phyloP scores from a whole-genome alignment of 1,140 invertebrate genomes.

The Homarus americanus region DNA sequence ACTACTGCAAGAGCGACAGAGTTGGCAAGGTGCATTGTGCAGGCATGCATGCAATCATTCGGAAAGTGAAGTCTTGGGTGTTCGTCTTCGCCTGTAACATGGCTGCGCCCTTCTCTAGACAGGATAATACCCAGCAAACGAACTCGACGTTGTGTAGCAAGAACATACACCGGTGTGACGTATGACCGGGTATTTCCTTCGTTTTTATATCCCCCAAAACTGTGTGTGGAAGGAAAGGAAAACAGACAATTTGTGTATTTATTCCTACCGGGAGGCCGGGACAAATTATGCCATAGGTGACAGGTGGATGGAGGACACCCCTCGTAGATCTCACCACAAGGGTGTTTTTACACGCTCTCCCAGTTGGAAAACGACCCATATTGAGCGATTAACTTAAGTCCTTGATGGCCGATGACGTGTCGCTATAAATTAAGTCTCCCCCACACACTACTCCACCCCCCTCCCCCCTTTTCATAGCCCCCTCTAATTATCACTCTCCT shows the following conservation, averaged over 20 bases:
- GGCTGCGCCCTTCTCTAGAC: neutral
- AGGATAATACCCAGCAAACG: neutral
- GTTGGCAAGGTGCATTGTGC: slow-evolving; percentile 51
- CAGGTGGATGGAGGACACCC: slow-evolving; percentile 43
- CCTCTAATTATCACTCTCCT: slow-evolving; percentile 66
- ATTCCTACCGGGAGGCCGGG: slow-evolving; percentile 11
- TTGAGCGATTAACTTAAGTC: slow-evolving; percentile 64
- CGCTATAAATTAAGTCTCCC: slow-evolving; percentile 48
- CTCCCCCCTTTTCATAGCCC: slow-evolving; percentile 29
- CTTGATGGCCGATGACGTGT: slow-evolving; percentile 55
- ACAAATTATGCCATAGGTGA: slow-evolving; percentile 48
- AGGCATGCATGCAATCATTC: slow-evolving; percentile 47
- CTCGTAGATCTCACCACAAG: slow-evolving; percentile 41
- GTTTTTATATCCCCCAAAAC: neutral
- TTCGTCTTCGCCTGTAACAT: slow-evolving; percentile 19
- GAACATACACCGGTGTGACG: neutral
- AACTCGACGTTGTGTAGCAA: neutral
- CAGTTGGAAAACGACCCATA: slow-evolving; percentile 64
- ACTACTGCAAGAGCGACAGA: slow-evolving; percentile 53
- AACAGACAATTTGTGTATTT: slow-evolving; percentile 29
- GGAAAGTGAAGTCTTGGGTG: neutral
- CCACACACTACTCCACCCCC: neutral
- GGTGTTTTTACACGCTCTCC: slow-evolving; percentile 50
- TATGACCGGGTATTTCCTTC: neutral
- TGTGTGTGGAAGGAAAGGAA: slow-evolving; percentile 11